Base-by-base conservation (phyloP, 2,113 vertebrate genomes). In the Macaca nemestrina region DNA sequence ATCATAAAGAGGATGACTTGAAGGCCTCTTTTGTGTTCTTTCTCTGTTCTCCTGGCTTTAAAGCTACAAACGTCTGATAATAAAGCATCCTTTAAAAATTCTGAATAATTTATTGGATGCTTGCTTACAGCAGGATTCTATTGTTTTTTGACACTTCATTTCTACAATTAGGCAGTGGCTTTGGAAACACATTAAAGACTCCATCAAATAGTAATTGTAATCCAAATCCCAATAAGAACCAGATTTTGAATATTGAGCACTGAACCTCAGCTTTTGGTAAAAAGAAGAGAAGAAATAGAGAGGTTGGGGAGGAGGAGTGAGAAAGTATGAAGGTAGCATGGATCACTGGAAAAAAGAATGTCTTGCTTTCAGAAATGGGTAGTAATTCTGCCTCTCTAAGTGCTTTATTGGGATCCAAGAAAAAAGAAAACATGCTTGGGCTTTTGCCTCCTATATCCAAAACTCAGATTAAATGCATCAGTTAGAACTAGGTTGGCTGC, bases 181-280 rank as follows among this genome's bases (percentile, higher is more conserved):
- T 91, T 94, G 92, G 92, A 98, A 95, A 76, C 73, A 83, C 59
- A 94, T 92, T 90, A 97, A 92, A 3, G 81, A 38, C 14, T 86
- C 43, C 2, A 27, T 83, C 94, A 92, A 52, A 38, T 84, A 59
- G 81, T 9, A 73, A 16, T 92, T 80, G 17, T 20, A 50, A 96
- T 88, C n/a, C 88, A 97, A 92, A 96, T 67, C 48, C 52, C 85
- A 97, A n/a, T 81, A 59, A 94, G 72, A 16, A 89, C 76, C 59
- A 72, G 43, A 93, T 94, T 97, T 94, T 85, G 48, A 92, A 87
- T 48, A 70, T 12, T 98, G 89, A 93, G 23, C 23, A 18, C 67
- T 61, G 6, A 94, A 83, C 48, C 2, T 70, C 55, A 79, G 45
- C 16, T 72, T 94, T 73, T 50, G 32, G n/a, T 9, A 6, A 48